phyloP scores from a whole-genome alignment of 2,113 vertebrate species.

The Salvator merianae region DNA sequence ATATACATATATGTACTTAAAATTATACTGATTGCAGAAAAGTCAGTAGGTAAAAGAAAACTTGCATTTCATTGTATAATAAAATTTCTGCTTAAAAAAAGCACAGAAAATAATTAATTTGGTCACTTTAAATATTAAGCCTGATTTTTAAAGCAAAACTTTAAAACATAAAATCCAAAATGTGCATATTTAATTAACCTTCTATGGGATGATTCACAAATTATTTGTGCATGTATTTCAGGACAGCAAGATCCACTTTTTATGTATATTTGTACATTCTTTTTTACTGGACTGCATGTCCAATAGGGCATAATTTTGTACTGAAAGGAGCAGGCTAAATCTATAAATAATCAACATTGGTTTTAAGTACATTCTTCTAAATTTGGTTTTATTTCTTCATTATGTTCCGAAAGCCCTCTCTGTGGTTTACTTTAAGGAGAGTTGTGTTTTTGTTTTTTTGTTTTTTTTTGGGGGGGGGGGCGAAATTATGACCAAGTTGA shows the following conservation, averaged over 20 bases:
- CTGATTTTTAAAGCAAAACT: neutral
- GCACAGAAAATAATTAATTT: neutral
- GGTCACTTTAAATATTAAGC: neutral
- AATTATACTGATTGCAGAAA: slow-evolving; percentile 17
- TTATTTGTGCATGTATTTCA: slow-evolving; percentile 44
- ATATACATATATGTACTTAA: slow-evolving; percentile 32
- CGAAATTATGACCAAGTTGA: no score
- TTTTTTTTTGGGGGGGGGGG: no score
- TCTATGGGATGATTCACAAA: slow-evolving; percentile 50
- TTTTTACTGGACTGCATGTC: slow-evolving; percentile 37
- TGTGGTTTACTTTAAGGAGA: neutral
- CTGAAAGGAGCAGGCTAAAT: slow-evolving; percentile 2
- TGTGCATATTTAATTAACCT: slow-evolving; percentile 36
- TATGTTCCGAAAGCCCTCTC: slow-evolving; percentile 18
- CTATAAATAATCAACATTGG: slow-evolving; percentile 21
- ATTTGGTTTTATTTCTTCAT: neutral
- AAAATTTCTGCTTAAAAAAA: slow-evolving; percentile 3
- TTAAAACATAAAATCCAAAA: slow-evolving; percentile 7
- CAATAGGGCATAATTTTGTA: slow-evolving; percentile 37
- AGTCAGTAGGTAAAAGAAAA: slow-evolving; percentile 41
- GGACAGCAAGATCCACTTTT: slow-evolving; percentile 23
- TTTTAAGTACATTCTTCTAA: slow-evolving; percentile 4
- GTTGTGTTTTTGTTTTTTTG: neutral
- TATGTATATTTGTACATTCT: slow-evolving; percentile 42
- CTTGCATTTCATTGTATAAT: neutral